A percentile compares a stretch with the other conserved stretches of the same genome.
phyloP scores from a whole-genome alignment of 2,888 invertebrate species.

The Eupithecia centaureata region DNA sequence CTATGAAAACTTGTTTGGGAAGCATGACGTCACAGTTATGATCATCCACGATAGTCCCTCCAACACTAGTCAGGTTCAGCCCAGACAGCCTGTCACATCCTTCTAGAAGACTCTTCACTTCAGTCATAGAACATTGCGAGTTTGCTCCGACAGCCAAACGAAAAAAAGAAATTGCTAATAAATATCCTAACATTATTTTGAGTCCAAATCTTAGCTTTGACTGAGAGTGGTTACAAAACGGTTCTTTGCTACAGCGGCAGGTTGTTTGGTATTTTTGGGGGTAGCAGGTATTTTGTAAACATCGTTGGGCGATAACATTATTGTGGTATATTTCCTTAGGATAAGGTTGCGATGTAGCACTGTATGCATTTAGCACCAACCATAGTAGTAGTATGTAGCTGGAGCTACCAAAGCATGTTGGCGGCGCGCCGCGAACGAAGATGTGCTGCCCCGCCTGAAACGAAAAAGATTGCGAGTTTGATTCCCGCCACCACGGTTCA shows the following conservation, averaged over 20 bases:
- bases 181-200: slow-evolving; percentile 31
- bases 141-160: slow-evolving; percentile 44
- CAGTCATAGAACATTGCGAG: slow-evolving; percentile 61
- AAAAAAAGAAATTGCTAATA: slow-evolving; percentile 41
- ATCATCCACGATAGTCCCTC: slow-evolving; percentile 76
- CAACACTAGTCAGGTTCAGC: slow-evolving; percentile 71
- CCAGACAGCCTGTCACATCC: slow-evolving; percentile 72
- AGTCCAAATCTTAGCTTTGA: slow-evolving; percentile 22
- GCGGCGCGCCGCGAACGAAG: no score
- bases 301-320: slow-evolving; percentile 32
- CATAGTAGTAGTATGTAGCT: no score
- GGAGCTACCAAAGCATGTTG: no score
- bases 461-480: neutral
- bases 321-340: slow-evolving; percentile 9
- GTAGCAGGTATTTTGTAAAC: slow-evolving; percentile 26
- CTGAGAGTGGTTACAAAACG: slow-evolving; percentile 6
- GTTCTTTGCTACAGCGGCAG: neutral
- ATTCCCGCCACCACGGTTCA: neutral
- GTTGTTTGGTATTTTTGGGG: slow-evolving; percentile 6
- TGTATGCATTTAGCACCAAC: neutral
- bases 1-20: slow-evolving; percentile 76
- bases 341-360: neutral
- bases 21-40: slow-evolving; percentile 77
- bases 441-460: neutral
- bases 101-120: slow-evolving; percentile 70